Percentiles rank a stretch among this genome's conserved stretches.
These are phyloP conservation scores for Sesia bembeciformis DNA, from an alignment of 2,888 invertebrate species.

Conservation along the genomic window DNA sequence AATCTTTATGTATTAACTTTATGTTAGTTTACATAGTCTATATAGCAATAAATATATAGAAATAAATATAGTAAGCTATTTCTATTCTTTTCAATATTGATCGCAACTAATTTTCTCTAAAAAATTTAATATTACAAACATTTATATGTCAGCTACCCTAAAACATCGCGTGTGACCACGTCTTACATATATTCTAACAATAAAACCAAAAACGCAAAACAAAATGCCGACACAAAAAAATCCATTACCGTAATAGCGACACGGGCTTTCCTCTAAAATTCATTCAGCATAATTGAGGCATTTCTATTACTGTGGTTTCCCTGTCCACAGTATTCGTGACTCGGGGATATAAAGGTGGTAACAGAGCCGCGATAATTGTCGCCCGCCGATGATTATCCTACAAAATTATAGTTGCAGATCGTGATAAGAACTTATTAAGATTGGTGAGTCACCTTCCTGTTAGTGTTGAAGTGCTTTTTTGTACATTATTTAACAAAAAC, in stretches of 20 bases:
- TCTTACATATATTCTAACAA: neutral
- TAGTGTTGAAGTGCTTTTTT: too few relatives aligned
- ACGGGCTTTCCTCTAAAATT: slow-evolving; percentile 4
- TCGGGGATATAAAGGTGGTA: slow-evolving; percentile 11
- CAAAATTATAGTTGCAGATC: slow-evolving; percentile 5
- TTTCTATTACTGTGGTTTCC: slow-evolving; percentile 14
- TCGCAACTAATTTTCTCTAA: too few relatives aligned
- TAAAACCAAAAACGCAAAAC: neutral
- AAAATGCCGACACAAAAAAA: neutral
- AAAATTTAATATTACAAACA: too few relatives aligned
- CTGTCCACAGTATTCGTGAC: slow-evolving; percentile 14
- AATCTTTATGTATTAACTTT: too few relatives aligned
- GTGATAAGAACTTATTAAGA: slow-evolving; percentile 4
- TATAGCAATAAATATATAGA: too few relatives aligned
- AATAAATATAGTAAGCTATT: too few relatives aligned
- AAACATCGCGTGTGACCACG: neutral
- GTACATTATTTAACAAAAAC: too few relatives aligned
- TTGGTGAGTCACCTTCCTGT: slow-evolving; percentile 1
- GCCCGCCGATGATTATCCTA: slow-evolving; percentile 6
- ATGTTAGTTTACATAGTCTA: too few relatives aligned
- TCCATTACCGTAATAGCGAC: neutral
- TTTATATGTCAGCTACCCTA: neutral
- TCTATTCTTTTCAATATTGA: too few relatives aligned
- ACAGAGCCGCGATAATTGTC: slow-evolving; percentile 11
- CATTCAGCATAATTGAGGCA: slow-evolving; percentile 16